Conservation (phyloP, 2,797 vertebrate genomes). For the Parambassis ranga region DNA sequence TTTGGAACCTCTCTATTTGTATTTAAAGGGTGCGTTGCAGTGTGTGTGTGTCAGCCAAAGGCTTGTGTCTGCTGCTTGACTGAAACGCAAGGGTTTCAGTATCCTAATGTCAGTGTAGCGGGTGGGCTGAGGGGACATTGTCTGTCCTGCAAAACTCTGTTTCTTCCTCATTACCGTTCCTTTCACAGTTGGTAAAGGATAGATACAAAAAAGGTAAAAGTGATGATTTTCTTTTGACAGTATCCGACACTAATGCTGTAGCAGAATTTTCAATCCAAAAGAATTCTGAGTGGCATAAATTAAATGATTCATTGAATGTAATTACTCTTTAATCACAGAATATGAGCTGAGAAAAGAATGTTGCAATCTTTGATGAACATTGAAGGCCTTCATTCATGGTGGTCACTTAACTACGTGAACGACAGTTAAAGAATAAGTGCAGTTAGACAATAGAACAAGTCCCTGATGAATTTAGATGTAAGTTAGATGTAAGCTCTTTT, state of each 20-base stretch:
- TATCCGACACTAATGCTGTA: background rate
- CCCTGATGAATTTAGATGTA: conserved; percentile 36
- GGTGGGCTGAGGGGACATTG: conserved; percentile 27
- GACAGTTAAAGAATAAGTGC: conserved; percentile 10
- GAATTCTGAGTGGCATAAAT: background rate
- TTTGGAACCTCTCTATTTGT: background rate
- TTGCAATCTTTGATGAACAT: background rate
- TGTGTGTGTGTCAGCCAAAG: conserved; percentile 22
- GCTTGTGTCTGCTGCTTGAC: conserved; percentile 20
- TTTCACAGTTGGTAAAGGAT: background rate
- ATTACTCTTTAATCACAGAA: background rate
- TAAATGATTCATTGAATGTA: background rate
- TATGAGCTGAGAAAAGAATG: background rate
- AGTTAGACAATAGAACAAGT: conserved; percentile 16
- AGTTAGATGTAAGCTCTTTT: conserved; percentile 30
- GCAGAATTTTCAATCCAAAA: background rate
- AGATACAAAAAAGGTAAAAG: background rate
- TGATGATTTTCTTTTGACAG: background rate
- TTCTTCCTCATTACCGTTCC: conserved; percentile 34
- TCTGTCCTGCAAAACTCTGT: conserved; percentile 47
- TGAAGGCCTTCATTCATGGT: conserved; percentile 19
- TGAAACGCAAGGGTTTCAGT: too few species aligned
- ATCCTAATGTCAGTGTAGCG: too few species aligned
- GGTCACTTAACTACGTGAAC: background rate
- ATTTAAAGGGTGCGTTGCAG: background rate